phyloP scores from a whole-genome alignment of 2,888 invertebrate genomes.

The Imbricaverruca yamaguchii region DNA sequence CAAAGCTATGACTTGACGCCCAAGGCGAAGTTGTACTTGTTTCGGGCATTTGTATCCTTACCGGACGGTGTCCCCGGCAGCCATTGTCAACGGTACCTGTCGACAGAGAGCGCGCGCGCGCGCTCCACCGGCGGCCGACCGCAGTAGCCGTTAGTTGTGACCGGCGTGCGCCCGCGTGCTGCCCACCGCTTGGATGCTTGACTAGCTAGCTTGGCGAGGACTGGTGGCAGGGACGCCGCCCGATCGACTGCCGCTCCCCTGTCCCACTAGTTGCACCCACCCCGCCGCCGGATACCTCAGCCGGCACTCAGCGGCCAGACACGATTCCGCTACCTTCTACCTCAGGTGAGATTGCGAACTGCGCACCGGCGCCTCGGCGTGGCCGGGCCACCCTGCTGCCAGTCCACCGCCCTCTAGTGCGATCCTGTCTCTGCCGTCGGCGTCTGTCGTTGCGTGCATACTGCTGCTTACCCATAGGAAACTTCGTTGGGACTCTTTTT shows the following conservation, averaged over 20 bases:
- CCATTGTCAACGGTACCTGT: slow-evolving; percentile 12
- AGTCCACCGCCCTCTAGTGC: background rate
- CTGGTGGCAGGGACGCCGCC: background rate
- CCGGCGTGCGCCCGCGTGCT: background rate
- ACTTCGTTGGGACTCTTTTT: slow-evolving; percentile 21
- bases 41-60: slow-evolving; percentile 19
- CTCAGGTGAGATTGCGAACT: background rate
- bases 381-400: background rate
- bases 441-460: background rate
- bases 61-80: slow-evolving; percentile 1
- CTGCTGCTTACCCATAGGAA: slow-evolving; percentile 13
- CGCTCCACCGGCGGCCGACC: background rate
- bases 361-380: background rate
- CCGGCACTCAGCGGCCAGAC: background rate
- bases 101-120: too few species aligned
- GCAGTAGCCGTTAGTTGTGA: slow-evolving; percentile 1
- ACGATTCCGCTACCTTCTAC: background rate
- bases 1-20: slow-evolving; percentile 12
- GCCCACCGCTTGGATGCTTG: slow-evolving; percentile 3
- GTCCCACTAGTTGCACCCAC: background rate
- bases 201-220: slow-evolving; percentile 1
- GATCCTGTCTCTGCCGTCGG: background rate
- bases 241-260: background rate
- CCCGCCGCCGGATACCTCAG: background rate
- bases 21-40: slow-evolving; percentile 8